Percentiles rank a stretch among this genome's conserved stretches.
Evolutionary conservation across 2,797 vertebrate genomes (phyloP).

Genomic region (Pelochelys cantorii): DNA sequence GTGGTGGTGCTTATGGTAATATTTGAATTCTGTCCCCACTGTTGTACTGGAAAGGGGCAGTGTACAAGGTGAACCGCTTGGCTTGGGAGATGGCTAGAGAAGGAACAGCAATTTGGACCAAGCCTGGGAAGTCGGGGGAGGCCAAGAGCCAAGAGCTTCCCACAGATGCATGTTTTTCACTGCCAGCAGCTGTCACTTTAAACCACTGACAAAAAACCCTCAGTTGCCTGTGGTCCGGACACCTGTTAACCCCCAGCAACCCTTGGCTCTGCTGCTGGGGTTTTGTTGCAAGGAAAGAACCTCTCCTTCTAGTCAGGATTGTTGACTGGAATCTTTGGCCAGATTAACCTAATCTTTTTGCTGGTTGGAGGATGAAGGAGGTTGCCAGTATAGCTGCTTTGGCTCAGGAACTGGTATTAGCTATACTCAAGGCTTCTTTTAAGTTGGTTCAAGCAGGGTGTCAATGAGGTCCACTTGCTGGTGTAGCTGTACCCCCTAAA

Average conservation of each 20-base stretch:
- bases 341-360: not conserved
- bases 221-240: not conserved
- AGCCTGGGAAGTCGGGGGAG: not conserved
- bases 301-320: not conserved
- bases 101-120: not conserved
- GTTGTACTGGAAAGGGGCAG: not conserved
- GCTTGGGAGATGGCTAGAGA: not conserved
- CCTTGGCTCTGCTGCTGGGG: not conserved
- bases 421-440: not conserved
- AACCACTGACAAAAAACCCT: not conserved
- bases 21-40: not conserved
- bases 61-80: not conserved
- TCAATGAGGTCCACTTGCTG: not conserved
- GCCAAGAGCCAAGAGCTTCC: not conserved
- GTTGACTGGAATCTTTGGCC: not conserved
- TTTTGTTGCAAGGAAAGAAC: not conserved
- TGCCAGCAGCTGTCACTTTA: not conserved
- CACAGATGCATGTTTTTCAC: not conserved
- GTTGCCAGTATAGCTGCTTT: not conserved
- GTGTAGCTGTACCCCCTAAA: not conserved
- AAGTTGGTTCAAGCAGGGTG: not conserved
- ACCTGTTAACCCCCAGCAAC: not conserved
- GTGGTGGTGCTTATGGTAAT: not conserved
- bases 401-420: not conserved
- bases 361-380: not conserved